Evolutionary conservation across 23 tunicate species (phyloP), one percentile per base, ranked within the genome.

Genomic region (Ascidia mentula): DNA sequence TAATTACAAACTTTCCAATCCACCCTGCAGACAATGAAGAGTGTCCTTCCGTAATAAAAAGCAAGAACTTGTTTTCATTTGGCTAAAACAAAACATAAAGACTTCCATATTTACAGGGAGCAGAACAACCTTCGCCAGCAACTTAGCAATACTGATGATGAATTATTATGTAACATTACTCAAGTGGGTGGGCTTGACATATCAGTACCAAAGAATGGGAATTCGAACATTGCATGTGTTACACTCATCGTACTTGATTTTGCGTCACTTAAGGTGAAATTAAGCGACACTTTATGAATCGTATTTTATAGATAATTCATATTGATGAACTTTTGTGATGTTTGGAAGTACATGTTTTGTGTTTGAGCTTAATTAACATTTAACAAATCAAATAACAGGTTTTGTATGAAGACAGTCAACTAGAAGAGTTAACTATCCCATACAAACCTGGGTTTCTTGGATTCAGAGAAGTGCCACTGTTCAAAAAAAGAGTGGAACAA

Each of bases 361-460:
- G n/a, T n/a, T n/a, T n/a, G n/a, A n/a, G n/a, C n/a, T n/a, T n/a
- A n/a, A n/a, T n/a, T n/a, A n/a, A n/a, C n/a, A n/a, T n/a, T n/a
- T n/a, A n/a, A n/a, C n/a, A n/a, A n/a, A n/a, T n/a, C n/a, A 53
- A 20, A 20, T 53, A 1, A 12, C 1, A 53, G 65, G 65, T 53
- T 5, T 53, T 53, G 13, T 53, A 53, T 53, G 65, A 53, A 9
- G 65, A 53, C 65, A 53, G 65, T 53, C 28, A 20, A 71, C 59
- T 39, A 18, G 82, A 39, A 69, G 31, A 38, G 24, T 72, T 89
- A 42, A 40, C 61, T 36, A 59, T 46, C 18, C 89, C 89, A 31
- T 90, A 90, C 45, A 71, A 65, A 31, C 33, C 89, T 34, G 85
- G 96, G 31, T 90, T 61, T 59, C 72, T 90, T 36, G 89, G 80